Percentiles rank a stretch among this genome's conserved stretches.
Evolutionary conservation across 2,113 vertebrate genomes (phyloP).

Genomic region (Pantherophis guttatus): DNA sequence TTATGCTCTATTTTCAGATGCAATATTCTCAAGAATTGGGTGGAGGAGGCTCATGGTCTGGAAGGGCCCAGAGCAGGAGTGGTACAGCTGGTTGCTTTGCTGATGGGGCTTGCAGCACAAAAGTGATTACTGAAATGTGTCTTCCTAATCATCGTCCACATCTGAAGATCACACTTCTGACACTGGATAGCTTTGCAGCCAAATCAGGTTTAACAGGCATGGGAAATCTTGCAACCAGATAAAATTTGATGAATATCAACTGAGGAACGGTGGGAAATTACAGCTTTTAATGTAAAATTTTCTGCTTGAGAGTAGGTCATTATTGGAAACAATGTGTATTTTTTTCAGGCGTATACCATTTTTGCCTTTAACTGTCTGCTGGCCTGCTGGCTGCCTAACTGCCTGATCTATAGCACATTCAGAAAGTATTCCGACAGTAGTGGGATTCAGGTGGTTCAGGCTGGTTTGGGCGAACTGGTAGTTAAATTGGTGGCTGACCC

Average conservation of each 20-base stretch:
- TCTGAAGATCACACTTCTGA: not conserved
- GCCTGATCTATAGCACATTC: not conserved
- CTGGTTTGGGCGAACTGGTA: no score
- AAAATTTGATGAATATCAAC: not conserved
- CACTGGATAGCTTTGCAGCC: not conserved
- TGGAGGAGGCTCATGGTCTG: not conserved
- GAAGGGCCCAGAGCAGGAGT: not conserved
- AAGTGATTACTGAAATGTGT: not conserved
- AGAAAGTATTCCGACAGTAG: no score
- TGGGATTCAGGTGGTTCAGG: no score
- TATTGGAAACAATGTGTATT: not conserved
- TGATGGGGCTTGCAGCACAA: not conserved
- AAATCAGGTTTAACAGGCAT: not conserved
- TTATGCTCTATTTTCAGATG: not conserved
- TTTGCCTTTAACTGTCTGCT: not conserved
- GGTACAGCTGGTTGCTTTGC: not conserved
- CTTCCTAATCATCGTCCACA: not conserved
- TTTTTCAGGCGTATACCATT: not conserved
- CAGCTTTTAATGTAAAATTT: not conserved
- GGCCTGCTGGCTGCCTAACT: not conserved
- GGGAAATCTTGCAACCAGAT: not conserved
- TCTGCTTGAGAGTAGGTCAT: not conserved
- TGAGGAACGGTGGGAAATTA: not conserved
- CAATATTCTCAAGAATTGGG: not conserved
- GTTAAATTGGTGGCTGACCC: no score